phyloP scores from a whole-genome alignment of 1,140 invertebrate genomes.

The Calycopis cecrops region DNA sequence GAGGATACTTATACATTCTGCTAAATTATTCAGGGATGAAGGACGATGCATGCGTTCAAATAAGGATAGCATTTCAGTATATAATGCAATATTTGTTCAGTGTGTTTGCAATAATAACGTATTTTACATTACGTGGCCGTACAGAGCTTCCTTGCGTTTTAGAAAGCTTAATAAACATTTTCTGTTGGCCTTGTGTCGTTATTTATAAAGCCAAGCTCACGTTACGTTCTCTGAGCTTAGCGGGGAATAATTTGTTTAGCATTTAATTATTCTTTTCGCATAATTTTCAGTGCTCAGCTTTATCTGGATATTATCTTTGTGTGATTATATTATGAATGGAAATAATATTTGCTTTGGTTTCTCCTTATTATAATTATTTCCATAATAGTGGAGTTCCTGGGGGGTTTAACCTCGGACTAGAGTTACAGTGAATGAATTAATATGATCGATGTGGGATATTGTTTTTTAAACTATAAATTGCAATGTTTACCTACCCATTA shows the following conservation, averaged over 20 bases:
- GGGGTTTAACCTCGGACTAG: too few species aligned
- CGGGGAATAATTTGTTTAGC: slow-evolving; percentile 19
- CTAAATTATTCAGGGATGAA: slow-evolving; percentile 7
- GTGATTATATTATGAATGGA: too few species aligned
- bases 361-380: too few species aligned
- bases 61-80: slow-evolving; percentile 12
- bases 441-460: too few species aligned
- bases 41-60: background rate
- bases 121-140: slow-evolving; percentile 17
- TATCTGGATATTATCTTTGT: too few species aligned
- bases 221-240: slow-evolving; percentile 17
- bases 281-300: background rate
- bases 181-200: slow-evolving; percentile 21
- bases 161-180: slow-evolving; percentile 25
- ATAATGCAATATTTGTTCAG: slow-evolving; percentile 3
- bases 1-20: background rate
- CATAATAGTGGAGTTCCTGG: too few species aligned
- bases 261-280: slow-evolving; percentile 19
- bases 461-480: too few species aligned
- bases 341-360: too few species aligned
- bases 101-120: slow-evolving; percentile 19
- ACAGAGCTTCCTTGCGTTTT: slow-evolving; percentile 18
- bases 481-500: too few species aligned
- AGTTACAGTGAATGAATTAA: too few species aligned
- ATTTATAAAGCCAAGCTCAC: slow-evolving; percentile 18